phyloP scores from a whole-genome alignment of 2,797 vertebrate genomes.

The Tiaroga cobitis region DNA sequence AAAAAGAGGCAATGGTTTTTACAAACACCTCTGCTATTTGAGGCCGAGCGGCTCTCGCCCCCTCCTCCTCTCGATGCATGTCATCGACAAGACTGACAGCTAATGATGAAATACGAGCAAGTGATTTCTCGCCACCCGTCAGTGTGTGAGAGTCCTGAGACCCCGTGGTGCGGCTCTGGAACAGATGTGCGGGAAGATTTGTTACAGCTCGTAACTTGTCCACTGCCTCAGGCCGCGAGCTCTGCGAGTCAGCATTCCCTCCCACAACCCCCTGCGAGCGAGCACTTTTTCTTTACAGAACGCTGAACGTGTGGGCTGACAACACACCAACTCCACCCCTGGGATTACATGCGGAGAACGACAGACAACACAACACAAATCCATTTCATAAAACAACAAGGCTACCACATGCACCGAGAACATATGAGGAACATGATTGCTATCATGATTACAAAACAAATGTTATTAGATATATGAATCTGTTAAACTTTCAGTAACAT shows the following conservation, averaged over 20 bases:
- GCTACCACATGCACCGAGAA: not conserved
- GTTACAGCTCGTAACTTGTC: constrained; percentile 65
- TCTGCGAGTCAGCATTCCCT: constrained; percentile 55
- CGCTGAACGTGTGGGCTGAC: constrained; percentile 40
- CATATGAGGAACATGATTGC: not conserved
- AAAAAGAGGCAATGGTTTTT: constrained; percentile 26
- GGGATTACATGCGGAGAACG: constrained; percentile 6
- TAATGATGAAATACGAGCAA: constrained; percentile 73
- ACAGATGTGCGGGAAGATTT: constrained; percentile 67
- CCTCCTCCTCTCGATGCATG: constrained; percentile 28
- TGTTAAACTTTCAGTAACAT: not conserved
- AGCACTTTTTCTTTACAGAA: constrained; percentile 52
- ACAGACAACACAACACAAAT: constrained; percentile 6
- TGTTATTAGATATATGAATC: not conserved
- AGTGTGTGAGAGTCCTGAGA: constrained; percentile 62
- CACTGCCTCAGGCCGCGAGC: constrained; percentile 46
- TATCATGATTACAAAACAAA: not conserved
- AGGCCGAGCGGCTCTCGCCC: constrained; percentile 7
- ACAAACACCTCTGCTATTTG: constrained; percentile 50
- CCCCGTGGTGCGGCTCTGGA: constrained; percentile 62
- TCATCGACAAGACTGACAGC: constrained; percentile 65
- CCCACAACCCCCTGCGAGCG: constrained; percentile 44
- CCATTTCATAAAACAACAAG: constrained; percentile 4
- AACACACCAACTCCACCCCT: constrained; percentile 12
- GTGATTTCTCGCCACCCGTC: constrained; percentile 69